Evolutionary conservation across 2,888 invertebrate genomes (phyloP).

Genomic region (Anaspis maculata): DNA sequence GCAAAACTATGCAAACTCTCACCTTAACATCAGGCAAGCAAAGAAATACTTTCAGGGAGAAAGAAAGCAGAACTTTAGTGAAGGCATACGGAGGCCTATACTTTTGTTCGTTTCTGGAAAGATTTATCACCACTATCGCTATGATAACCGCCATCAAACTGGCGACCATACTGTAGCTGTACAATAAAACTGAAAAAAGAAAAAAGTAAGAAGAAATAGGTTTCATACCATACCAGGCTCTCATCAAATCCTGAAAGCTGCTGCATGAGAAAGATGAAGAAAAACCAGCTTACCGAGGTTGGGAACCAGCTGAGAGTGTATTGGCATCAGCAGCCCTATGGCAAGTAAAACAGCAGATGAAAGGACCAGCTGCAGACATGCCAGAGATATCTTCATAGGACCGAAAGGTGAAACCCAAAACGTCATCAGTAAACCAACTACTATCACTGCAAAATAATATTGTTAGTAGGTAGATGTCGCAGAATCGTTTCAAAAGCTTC

Average conservation of each 20-base stretch:
- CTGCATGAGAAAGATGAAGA: neutral
- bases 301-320: slow-evolving; percentile 30
- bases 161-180: slow-evolving; percentile 29
- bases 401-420: slow-evolving; percentile 37
- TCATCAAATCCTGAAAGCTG: no score
- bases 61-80: slow-evolving; percentile 25
- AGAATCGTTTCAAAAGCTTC: no score
- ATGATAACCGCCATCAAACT: slow-evolving; percentile 27
- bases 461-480: no score
- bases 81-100: slow-evolving; percentile 26
- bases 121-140: slow-evolving; percentile 32
- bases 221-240: neutral
- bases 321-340: slow-evolving; percentile 29
- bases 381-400: slow-evolving; percentile 31
- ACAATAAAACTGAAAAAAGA: slow-evolving; percentile 32
- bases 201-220: slow-evolving; percentile 1
- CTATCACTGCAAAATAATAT: slow-evolving; percentile 29
- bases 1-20: slow-evolving; percentile 5
- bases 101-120: slow-evolving; percentile 28
- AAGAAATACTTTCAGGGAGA: slow-evolving; percentile 24
- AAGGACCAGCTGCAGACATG: slow-evolving; percentile 32
- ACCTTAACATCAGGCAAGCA: slow-evolving; percentile 32
- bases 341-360: slow-evolving; percentile 27
- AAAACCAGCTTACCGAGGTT: slow-evolving; percentile 29
- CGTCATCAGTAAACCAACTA: slow-evolving; percentile 28